phyloP scores from a whole-genome alignment of 2,888 invertebrate genomes.

The Drosophila nigritarsus region DNA sequence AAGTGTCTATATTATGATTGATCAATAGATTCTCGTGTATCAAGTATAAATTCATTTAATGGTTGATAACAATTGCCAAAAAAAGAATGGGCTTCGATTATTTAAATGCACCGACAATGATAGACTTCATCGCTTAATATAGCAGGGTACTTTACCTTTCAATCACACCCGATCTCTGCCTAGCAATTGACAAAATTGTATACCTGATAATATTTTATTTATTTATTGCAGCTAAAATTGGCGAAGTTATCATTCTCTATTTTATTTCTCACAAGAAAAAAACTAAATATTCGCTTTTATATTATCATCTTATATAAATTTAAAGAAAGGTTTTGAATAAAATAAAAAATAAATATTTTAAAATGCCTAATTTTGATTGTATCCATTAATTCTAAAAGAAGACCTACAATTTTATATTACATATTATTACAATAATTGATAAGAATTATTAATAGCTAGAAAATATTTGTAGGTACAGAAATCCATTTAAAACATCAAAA shows the following conservation, averaged over 20 bases:
- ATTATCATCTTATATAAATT: neutral
- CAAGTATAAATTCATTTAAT: neutral
- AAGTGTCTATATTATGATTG: neutral
- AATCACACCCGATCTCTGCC: constrained; percentile 16
- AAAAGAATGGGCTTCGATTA: neutral
- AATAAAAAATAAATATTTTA: neutral
- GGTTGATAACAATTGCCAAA: neutral
- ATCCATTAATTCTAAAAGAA: neutral
- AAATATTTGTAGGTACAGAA: neutral
- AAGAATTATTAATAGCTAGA: neutral
- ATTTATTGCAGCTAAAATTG: constrained; percentile 21
- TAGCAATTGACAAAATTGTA: constrained; percentile 9
- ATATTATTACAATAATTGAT: neutral
- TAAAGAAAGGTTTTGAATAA: neutral
- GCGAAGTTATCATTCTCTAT: neutral
- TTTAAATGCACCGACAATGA: neutral
- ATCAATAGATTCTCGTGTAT: neutral
- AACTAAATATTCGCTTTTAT: neutral
- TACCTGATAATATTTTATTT: constrained; percentile 23
- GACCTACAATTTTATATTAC: no score
- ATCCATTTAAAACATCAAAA: neutral
- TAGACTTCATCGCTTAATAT: neutral
- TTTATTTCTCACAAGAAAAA: neutral
- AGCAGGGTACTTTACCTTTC: neutral
- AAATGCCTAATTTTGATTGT: neutral